phyloP scores from a whole-genome alignment of 2,113 vertebrate genomes.

The Nematolebias whitei region DNA sequence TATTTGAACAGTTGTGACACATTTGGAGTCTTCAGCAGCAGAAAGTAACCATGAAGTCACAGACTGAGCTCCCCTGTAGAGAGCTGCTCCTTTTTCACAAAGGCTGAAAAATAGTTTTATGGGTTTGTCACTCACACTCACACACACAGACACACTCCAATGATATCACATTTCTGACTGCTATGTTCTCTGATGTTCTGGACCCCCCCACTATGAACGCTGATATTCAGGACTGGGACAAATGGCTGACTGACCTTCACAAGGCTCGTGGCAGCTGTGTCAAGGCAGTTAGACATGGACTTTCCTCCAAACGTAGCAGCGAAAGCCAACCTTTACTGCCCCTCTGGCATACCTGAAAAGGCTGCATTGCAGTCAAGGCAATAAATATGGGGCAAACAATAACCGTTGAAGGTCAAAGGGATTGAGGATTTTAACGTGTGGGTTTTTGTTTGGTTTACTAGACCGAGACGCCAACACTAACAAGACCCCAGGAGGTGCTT shows the following conservation, averaged over 20 bases:
- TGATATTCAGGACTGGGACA: conserved; percentile 33
- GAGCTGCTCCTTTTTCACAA: conserved; percentile 18
- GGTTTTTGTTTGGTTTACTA: conserved; percentile 36
- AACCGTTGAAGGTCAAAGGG: conserved; percentile 52
- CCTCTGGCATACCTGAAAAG: conserved; percentile 19
- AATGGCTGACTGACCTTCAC: conserved; percentile 31
- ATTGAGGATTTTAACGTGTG: conserved; percentile 33
- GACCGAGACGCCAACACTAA: conserved; percentile 42
- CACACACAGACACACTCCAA: background rate
- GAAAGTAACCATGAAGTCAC: conserved; percentile 15
- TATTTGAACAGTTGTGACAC: conserved; percentile 1
- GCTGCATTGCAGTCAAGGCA: conserved; percentile 5
- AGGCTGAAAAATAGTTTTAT: conserved; percentile 23
- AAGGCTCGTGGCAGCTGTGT: conserved; percentile 24
- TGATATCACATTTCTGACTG: conserved; percentile 6
- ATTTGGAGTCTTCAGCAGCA: background rate
- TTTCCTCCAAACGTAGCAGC: conserved; percentile 18
- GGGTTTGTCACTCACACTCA: conserved; percentile 1
- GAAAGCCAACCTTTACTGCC: conserved; percentile 37
- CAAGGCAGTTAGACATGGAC: conserved; percentile 16
- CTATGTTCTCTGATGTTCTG: conserved; percentile 16
- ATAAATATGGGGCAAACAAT: conserved; percentile 35
- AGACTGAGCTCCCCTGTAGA: conserved; percentile 23
- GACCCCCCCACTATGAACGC: conserved; percentile 17
- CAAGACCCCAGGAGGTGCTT: conserved; percentile 53